Base-by-base conservation (phyloP, 2,797 vertebrate species). In the Oreortyx pictus region DNA sequence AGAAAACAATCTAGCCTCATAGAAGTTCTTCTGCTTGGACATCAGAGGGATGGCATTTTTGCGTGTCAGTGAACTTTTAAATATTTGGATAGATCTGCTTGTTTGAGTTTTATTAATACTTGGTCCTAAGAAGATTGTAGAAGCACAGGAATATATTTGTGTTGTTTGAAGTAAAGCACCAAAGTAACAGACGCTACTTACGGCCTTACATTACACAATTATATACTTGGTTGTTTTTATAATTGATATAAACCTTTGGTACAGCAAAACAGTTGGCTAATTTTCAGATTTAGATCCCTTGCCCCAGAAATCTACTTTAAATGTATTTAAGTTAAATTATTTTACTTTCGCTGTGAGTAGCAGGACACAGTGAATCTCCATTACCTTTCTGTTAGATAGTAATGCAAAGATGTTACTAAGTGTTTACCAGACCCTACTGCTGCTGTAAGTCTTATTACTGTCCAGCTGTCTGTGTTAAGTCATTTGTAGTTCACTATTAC, bases 231-330 rank as follows among this genome's bases (percentile, higher is more conserved):
- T 59, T 54, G 56, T 86, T 70, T 16, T 57, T 57, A 7, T 12
- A 49, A 1, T 71, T 33, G 59, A 7, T 35, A 9, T 82, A 54
- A 66, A 74, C 7, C 18, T 57, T 88, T 6, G 7, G 16, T 67
- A 35, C 33, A 60, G 72, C 27, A 17, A 65, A 88, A 86, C 88
- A 56, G 4, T 78, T 78, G 14, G 27, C 23, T 88, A 81, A 7
- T 43, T 80, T 77, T 15, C 81, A 84, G 61, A 54, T 71, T 82
- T 89, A 73, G 54, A 29, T 82, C 67, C 68, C 37, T 81, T 39
- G 73, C 18, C 37, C 37, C 4, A 18, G 0, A 0, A 70, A 82
- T 70, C 50, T 49, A 8, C n/a, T 75, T 9, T 47, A 29, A 77
- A 46, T 33, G 24, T 46, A 74, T 47, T 23, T 60, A 10, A 64